These are phyloP conservation scores for Tursiops truncatus DNA, from an alignment of 2,113 vertebrate species.

Conservation along the genomic window DNA sequence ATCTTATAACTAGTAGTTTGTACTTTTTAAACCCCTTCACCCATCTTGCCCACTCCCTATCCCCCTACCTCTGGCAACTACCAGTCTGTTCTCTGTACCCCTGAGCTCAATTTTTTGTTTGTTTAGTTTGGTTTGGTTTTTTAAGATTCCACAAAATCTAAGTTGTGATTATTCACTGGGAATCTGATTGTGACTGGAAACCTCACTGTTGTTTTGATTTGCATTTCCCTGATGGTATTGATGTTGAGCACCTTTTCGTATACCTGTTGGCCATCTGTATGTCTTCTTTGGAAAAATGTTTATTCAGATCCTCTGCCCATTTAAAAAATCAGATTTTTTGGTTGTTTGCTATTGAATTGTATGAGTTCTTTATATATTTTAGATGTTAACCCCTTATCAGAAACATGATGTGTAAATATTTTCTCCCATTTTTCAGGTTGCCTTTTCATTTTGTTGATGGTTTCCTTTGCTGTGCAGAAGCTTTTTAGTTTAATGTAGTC, in stretches of 20 bases:
- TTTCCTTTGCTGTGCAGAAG: not conserved
- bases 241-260: not conserved
- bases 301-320: not conserved
- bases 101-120: not conserved
- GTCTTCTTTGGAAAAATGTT: not conserved
- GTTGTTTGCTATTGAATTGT: not conserved
- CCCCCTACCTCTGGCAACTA: not conserved
- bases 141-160: not conserved
- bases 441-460: not conserved
- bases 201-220: not conserved
- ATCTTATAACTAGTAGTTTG: not conserved
- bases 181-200: not conserved
- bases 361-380: not conserved
- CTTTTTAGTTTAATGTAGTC: not conserved
- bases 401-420: not conserved
- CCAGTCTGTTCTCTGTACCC: not conserved
- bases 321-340: not conserved
- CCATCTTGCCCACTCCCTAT: not conserved
- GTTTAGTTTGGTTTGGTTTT: not conserved
- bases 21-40: not conserved
- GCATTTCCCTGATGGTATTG: not conserved
- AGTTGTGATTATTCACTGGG: not conserved
- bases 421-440: not conserved
- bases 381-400: not conserved
- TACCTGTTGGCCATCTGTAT: not conserved